These are phyloP conservation scores for Rhyacichthys aspro DNA, from an alignment of 2,797 vertebrate species.

Conservation along the genomic window DNA sequence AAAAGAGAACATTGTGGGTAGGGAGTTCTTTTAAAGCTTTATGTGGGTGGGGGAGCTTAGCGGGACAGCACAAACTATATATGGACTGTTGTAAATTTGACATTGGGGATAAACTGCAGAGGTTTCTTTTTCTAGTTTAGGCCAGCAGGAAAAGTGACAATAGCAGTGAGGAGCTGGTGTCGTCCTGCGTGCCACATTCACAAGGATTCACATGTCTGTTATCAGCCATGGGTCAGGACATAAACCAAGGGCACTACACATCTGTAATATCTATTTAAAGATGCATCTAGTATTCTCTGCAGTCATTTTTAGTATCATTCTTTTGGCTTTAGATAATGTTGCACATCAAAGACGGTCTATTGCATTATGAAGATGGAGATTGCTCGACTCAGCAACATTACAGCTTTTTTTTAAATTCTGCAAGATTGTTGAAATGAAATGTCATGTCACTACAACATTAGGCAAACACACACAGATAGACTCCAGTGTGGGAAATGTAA, in stretches of 20 bases:
- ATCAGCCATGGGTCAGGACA: slow-evolving; percentile 4
- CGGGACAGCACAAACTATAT: slow-evolving; percentile 19
- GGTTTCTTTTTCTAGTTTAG: no score
- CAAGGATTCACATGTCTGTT: slow-evolving; percentile 5
- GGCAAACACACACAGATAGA: no score
- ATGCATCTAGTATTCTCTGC: neutral
- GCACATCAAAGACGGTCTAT: no score
- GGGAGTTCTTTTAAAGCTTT: slow-evolving; percentile 11
- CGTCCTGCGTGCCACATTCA: slow-evolving; percentile 5
- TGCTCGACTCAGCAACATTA: no score
- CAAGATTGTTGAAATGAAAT: no score
- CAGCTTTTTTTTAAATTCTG: no score
- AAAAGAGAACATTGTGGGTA: slow-evolving; percentile 22
- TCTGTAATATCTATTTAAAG: neutral
- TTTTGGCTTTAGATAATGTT: no score
- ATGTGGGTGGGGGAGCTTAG: slow-evolving; percentile 15
- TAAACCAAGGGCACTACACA: neutral
- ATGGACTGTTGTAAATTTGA: slow-evolving; percentile 31
- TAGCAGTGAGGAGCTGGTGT: slow-evolving; percentile 18
- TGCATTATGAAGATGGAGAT: no score
- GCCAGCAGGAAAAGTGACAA: slow-evolving; percentile 15
- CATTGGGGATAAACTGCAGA: no score
- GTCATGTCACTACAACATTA: no score
- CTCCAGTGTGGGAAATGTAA: no score
- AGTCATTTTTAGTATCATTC: no score